Conservation (phyloP, 1,140 invertebrate genomes). For the Trissolcus basalis region DNA sequence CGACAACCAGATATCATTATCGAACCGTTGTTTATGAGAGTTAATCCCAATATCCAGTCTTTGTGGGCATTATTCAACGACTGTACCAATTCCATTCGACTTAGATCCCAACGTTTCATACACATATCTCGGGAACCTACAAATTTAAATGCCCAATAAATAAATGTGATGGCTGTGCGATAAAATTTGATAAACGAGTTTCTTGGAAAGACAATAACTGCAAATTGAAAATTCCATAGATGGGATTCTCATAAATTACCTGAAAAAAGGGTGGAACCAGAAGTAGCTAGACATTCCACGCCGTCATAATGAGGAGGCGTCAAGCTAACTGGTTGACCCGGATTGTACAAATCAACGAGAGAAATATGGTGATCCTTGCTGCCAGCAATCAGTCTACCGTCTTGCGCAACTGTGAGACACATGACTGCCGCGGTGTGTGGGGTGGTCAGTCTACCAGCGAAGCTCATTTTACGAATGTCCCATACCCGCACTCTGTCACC, state of each 20-base stretch:
- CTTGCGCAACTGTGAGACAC: constrained; percentile 83
- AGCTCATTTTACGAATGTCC: constrained; percentile 88
- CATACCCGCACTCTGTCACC: constrained; percentile 88
- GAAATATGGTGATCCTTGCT: constrained; percentile 92
- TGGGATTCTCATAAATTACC: constrained; percentile 73
- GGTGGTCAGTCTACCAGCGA: constrained; percentile 86
- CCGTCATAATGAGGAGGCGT: constrained; percentile 95
- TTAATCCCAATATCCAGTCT: constrained; percentile 90
- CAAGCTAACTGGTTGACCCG: constrained; percentile 83
- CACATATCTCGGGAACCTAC: constrained; percentile 86
- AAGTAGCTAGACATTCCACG: constrained; percentile 86
- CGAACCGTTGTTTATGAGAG: constrained; percentile 79
- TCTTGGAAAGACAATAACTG: background rate
- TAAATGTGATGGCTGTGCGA: too few relatives aligned
- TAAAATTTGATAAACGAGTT: too few relatives aligned
- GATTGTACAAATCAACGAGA: constrained; percentile 74
- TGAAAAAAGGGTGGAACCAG: constrained; percentile 83
- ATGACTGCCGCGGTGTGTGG: constrained; percentile 91
- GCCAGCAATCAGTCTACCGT: constrained; percentile 85
- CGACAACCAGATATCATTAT: constrained; percentile 86
- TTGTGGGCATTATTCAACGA: constrained; percentile 91
- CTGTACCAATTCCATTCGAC: constrained; percentile 81
- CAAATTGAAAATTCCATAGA: too few relatives aligned
- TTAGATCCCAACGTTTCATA: constrained; percentile 91
- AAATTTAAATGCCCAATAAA: constrained; percentile 47